Evolutionary conservation across 2,888 invertebrate species (phyloP).

Genomic region (Fragum sueziense): DNA sequence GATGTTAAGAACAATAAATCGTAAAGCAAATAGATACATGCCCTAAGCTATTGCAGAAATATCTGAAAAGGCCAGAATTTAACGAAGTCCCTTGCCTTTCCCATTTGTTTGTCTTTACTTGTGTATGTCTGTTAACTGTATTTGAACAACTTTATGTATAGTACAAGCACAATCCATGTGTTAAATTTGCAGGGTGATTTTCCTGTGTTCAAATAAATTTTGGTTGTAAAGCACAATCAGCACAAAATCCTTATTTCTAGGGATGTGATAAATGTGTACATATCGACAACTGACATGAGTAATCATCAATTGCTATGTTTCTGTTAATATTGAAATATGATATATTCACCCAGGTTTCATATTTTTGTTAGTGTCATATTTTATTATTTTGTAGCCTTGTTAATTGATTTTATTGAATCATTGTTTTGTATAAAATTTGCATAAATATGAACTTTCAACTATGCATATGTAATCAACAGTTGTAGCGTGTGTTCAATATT

Average conservation of each 20-base stretch:
- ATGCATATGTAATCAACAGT: conserved; percentile 23
- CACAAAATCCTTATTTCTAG: background rate
- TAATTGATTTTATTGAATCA: background rate
- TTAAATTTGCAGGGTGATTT: background rate
- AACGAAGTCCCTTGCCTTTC: background rate
- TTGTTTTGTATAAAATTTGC: background rate
- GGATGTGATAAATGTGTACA: background rate
- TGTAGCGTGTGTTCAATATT: conserved; percentile 31
- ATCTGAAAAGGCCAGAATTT: background rate
- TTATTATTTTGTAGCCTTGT: too few relatives aligned
- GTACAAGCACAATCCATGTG: background rate
- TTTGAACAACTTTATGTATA: background rate
- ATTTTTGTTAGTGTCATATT: too few relatives aligned
- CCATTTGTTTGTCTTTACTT: background rate
- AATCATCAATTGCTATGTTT: too few relatives aligned
- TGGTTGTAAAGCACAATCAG: background rate
- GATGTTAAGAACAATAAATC: too few relatives aligned
- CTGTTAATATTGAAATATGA: too few relatives aligned
- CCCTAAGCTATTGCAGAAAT: too few relatives aligned
- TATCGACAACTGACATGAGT: too few relatives aligned
- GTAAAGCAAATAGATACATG: too few relatives aligned
- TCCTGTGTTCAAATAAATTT: background rate
- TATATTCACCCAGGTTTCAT: too few relatives aligned
- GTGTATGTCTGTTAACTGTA: background rate
- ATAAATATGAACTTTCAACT: conserved; percentile 9